Percentiles rank a stretch among this genome's conserved stretches.
Evolutionary conservation across 2,797 vertebrate species (phyloP).

Genomic region (Clamator glandarius): DNA sequence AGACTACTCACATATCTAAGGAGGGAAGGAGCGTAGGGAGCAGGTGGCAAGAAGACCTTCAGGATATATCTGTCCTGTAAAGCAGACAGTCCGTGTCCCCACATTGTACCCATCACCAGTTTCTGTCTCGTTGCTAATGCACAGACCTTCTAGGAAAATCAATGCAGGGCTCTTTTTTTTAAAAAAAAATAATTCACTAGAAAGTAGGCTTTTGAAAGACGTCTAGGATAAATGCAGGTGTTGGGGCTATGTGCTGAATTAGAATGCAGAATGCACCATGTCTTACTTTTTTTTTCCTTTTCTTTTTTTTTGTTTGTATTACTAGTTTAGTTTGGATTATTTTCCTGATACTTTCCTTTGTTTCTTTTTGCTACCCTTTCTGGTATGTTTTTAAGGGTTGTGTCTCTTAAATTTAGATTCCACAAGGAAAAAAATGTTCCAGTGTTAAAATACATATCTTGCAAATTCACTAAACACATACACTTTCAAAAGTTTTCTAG

Average conservation of each 20-base stretch:
- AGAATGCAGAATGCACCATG: fast-evolving
- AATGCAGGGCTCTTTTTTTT: background rate
- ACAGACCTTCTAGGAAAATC: background rate
- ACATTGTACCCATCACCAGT: background rate
- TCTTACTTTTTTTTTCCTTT: background rate
- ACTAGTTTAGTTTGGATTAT: background rate
- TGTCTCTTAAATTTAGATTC: background rate
- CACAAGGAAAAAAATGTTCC: background rate
- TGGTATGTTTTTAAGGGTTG: background rate
- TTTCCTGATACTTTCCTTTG: background rate
- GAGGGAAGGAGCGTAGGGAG: background rate
- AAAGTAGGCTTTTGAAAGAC: background rate
- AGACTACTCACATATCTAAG: background rate
- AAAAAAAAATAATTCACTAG: background rate
- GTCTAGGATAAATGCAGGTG: background rate
- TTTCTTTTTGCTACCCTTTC: background rate
- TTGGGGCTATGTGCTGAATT: background rate
- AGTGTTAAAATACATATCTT: background rate
- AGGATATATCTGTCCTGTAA: background rate
- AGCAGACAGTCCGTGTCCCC: background rate
- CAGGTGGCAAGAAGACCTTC: background rate
- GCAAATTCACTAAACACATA: background rate
- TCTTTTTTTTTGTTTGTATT: background rate
- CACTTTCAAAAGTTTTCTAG: background rate
- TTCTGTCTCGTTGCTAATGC: background rate